Percentiles rank a stretch among this genome's conserved stretches.
These are phyloP conservation scores for Morone chrysops DNA, from an alignment of 2,113 vertebrate species.

Conservation along the genomic window DNA sequence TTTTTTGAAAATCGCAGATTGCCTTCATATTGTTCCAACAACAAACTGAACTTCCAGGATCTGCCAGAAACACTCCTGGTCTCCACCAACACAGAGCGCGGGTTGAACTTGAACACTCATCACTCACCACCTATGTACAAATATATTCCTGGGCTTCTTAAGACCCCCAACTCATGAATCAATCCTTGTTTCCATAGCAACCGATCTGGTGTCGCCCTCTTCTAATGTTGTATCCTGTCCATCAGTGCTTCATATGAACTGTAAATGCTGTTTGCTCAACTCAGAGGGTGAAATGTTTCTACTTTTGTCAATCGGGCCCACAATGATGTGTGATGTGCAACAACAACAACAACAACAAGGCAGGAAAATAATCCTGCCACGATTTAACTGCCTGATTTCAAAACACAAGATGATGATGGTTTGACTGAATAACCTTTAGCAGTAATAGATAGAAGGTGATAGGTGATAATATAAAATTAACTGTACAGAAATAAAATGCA, in stretches of 20 bases:
- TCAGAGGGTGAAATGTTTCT: slow-evolving; percentile 8
- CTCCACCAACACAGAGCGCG: slow-evolving; percentile 29
- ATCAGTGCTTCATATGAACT: slow-evolving; percentile 3
- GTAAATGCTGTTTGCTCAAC: background rate
- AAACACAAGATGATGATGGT: background rate
- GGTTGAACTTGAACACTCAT: slow-evolving; percentile 51
- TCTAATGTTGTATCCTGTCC: slow-evolving; percentile 29
- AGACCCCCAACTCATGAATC: slow-evolving; percentile 49
- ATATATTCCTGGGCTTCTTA: slow-evolving; percentile 37
- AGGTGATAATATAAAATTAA: background rate
- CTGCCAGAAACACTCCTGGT: slow-evolving; percentile 35
- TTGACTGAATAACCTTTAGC: background rate
- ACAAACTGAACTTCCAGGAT: slow-evolving; percentile 34
- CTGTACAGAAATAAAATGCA: background rate
- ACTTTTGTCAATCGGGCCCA: background rate
- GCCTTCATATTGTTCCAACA: slow-evolving; percentile 47
- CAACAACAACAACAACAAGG: background rate
- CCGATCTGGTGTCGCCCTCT: slow-evolving; percentile 43
- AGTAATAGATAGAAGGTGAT: background rate
- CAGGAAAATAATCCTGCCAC: background rate
- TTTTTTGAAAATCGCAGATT: slow-evolving; percentile 39
- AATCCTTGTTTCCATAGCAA: slow-evolving; percentile 69
- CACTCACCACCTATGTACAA: slow-evolving; percentile 46
- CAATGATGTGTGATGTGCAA: background rate
- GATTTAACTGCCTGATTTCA: background rate